A percentile compares a stretch with the other conserved stretches of the same genome.
Conservation (phyloP, 2,888 invertebrate genomes). For the Diplazon laetatorius region DNA sequence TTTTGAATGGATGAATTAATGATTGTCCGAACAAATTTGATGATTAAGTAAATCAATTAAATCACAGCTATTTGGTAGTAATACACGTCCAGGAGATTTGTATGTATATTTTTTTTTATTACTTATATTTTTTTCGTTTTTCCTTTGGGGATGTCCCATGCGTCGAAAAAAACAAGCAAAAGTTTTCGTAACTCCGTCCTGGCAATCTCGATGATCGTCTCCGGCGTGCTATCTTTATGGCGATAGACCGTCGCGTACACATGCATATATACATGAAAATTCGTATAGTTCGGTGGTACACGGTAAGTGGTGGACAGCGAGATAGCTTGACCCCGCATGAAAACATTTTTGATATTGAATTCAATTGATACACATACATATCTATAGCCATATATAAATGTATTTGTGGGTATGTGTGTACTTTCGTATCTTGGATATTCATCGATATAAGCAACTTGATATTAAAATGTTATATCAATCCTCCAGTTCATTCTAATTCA, state of each 20-base stretch:
- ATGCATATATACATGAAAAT: slow-evolving; percentile 28
- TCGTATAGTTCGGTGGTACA: slow-evolving; percentile 14
- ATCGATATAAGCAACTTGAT: slow-evolving; percentile 56
- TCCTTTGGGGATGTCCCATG: background rate
- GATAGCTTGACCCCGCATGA: slow-evolving; percentile 62
- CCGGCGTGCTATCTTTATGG: slow-evolving; percentile 75
- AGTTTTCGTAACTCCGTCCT: slow-evolving; percentile 25
- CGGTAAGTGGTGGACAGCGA: slow-evolving; percentile 46
- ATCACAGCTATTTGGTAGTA: background rate
- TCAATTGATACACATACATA: slow-evolving; percentile 73
- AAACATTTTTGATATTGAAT: slow-evolving; percentile 77
- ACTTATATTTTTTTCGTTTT: slow-evolving; percentile 14
- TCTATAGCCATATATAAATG: too few species aligned
- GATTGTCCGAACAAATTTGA: too few species aligned
- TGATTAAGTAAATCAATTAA: background rate
- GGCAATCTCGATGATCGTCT: slow-evolving; percentile 60
- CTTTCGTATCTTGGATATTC: slow-evolving; percentile 54
- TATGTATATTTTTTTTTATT: slow-evolving; percentile 9
- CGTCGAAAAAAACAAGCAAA: slow-evolving; percentile 53
- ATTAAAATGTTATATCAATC: slow-evolving; percentile 63
- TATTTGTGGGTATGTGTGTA: slow-evolving; percentile 58
- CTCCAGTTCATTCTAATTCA: slow-evolving; percentile 4
- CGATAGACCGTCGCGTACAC: slow-evolving; percentile 51
- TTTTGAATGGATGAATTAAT: too few species aligned
- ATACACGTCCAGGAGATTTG: background rate